Base-by-base conservation (phyloP, 2,888 invertebrate species). In the Autographa pulchrina region DNA sequence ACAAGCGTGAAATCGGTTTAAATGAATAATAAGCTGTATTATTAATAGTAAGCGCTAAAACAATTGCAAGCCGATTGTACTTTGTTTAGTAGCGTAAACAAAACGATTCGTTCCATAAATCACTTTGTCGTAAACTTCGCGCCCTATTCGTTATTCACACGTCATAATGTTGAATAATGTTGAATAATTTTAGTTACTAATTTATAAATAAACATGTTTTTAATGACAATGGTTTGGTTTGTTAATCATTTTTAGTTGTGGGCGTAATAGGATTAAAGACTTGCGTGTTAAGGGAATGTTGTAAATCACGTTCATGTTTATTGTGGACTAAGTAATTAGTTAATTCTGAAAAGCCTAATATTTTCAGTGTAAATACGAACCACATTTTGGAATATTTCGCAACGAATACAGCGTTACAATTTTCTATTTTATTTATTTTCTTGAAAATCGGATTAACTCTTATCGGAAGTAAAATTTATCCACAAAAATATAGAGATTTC, bases 81-180 rank as follows among this genome's bases (percentile, higher is more conserved):
- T 25, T 20, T 25, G 35, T 72, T 70, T 52, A 65, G 48, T 61
- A 35, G 25, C 70, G 62, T 68, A 13, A n/a, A 18, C 48, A 48
- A 70, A 38, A 9, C 43, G 35, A 73, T 75, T 74, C 43, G 35
- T 75, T 74, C 61, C 64, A 52, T 62, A 62, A 75, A 64, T 48
- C 6, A 68, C 20, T 59, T 74, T 48, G 69, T 66, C 48, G 58
- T 35, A 66, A 41, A 64, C 48, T 68, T 81, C 63, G 62, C 31
- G 67, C 70, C 56, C 73, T 6, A 43, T 74, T 62, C 62, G 11
- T 64, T 20, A 52, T 65, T 74, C 70, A 82, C 32, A 67, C 58
- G 18, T 69, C 61, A 63, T 18, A 54, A 43, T 73, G 25, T 18
- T 70, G n/a, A 65, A 63, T 65, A 61, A 52, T 3, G 66, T 60